Conservation (phyloP, 2,888 invertebrate species). For the Lacanobia oleracea region DNA sequence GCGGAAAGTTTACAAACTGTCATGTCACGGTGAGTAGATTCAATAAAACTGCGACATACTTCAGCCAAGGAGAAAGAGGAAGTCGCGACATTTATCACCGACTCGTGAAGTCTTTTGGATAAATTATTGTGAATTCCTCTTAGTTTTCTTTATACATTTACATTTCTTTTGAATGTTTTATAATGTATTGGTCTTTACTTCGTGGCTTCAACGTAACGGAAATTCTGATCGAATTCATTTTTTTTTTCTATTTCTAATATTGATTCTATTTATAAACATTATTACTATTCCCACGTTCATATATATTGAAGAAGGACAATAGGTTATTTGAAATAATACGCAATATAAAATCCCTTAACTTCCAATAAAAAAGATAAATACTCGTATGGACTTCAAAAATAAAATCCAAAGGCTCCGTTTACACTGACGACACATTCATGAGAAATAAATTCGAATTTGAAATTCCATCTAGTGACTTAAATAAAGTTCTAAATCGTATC, state of each 20-base stretch:
- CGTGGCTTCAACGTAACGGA: not conserved
- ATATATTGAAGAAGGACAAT: too few relatives aligned
- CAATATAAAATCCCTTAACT: too few relatives aligned
- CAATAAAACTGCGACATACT: conserved; percentile 23
- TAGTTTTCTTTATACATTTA: conserved; percentile 1
- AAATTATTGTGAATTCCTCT: not conserved
- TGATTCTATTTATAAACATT: too few relatives aligned
- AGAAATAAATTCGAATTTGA: too few relatives aligned
- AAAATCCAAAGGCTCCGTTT: too few relatives aligned
- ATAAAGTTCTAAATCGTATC: not conserved
- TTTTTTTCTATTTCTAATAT: too few relatives aligned
- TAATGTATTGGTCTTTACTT: not conserved
- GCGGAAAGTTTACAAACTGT: conserved; percentile 44
- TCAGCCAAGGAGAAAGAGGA: not conserved
- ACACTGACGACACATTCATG: too few relatives aligned
- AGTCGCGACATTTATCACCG: conserved; percentile 32
- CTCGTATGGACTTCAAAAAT: too few relatives aligned
- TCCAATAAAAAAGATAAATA: too few relatives aligned
- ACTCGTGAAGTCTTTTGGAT: conserved; percentile 11
- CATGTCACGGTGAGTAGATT: conserved; percentile 39
- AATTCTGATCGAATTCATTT: not conserved
- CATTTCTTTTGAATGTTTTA: not conserved
- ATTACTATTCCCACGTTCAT: too few relatives aligned
- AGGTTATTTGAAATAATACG: too few relatives aligned
- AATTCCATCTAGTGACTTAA: not conserved